Evolutionary conservation across 2,888 invertebrate genomes (phyloP).

Genomic region (Eulithis testata): DNA sequence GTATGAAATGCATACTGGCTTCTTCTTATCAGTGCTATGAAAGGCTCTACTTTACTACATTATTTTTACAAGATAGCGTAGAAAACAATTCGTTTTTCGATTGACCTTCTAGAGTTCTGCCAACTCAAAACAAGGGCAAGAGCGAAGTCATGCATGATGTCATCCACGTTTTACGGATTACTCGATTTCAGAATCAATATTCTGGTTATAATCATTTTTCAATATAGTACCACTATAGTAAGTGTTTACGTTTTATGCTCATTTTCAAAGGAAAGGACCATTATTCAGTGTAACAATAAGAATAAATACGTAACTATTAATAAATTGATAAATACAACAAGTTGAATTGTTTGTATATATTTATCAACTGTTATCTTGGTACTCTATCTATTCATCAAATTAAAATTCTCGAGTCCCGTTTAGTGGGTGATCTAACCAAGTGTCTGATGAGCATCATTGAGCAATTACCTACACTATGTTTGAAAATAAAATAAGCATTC

Average conservation of each 20-base stretch:
- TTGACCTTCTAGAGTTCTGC: conserved; percentile 37
- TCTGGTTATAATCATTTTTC: background rate
- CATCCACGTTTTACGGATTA: conserved; percentile 43
- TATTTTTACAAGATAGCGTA: background rate
- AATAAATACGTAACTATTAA: no score
- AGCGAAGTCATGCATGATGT: conserved; percentile 52
- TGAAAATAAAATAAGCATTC: conserved; percentile 10
- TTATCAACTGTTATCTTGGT: no score
- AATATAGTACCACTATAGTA: no score
- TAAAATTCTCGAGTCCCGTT: background rate
- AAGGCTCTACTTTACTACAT: no score
- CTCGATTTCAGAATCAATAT: conserved; percentile 7
- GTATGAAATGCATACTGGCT: background rate
- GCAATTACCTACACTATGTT: background rate
- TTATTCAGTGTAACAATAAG: no score
- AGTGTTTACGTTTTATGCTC: no score
- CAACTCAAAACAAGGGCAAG: conserved; percentile 40
- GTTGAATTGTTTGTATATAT: no score
- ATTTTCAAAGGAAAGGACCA: no score
- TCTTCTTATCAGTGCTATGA: no score
- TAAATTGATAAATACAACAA: no score
- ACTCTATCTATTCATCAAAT: background rate
- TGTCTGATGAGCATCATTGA: conserved; percentile 6
- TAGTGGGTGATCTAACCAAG: conserved; percentile 7
- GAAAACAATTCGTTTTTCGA: conserved; percentile 4